Percentiles rank a stretch among this genome's conserved stretches.
These are phyloP conservation scores for Philypnodon macrostomus DNA, from an alignment of 2,797 vertebrate species.

Conservation along the genomic window DNA sequence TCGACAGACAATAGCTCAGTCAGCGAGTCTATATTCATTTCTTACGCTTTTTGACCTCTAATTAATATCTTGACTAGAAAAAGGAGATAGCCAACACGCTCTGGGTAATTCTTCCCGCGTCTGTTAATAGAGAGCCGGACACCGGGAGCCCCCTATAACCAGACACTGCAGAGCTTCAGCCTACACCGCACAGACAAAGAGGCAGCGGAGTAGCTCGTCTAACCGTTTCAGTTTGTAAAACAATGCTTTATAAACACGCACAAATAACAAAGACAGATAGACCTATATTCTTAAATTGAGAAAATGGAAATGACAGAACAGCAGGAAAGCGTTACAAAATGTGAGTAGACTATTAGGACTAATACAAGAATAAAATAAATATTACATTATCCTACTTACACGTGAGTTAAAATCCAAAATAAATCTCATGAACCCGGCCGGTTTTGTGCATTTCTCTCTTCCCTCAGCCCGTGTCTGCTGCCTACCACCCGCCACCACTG, in stretches of 20 bases:
- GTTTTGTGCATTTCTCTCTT: conserved; percentile 3
- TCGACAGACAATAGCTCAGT: not conserved
- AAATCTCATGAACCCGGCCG: conserved; percentile 43
- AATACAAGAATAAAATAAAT: too few relatives aligned
- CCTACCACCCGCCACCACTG: conserved; percentile 35
- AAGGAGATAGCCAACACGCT: not conserved
- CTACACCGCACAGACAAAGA: conserved; percentile 12
- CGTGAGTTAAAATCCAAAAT: conserved; percentile 4
- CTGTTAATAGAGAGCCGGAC: conserved; percentile 10
- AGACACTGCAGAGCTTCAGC: conserved; percentile 37
- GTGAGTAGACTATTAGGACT: too few relatives aligned
- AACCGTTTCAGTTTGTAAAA: not conserved
- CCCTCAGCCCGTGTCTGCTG: conserved; percentile 20
- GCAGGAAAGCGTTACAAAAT: not conserved
- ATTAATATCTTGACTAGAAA: not conserved
- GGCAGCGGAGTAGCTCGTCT: not conserved
- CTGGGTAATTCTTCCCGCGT: not conserved
- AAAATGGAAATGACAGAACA: not conserved
- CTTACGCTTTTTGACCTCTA: not conserved
- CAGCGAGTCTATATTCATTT: not conserved
- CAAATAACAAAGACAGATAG: too few relatives aligned
- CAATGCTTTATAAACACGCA: not conserved
- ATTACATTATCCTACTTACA: conserved; percentile 47
- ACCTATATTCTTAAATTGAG: not conserved
- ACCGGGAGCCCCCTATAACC: conserved; percentile 16